These are phyloP conservation scores for Tolypeutes matacus DNA, from an alignment of 2,797 vertebrate genomes.

Conservation along the genomic window DNA sequence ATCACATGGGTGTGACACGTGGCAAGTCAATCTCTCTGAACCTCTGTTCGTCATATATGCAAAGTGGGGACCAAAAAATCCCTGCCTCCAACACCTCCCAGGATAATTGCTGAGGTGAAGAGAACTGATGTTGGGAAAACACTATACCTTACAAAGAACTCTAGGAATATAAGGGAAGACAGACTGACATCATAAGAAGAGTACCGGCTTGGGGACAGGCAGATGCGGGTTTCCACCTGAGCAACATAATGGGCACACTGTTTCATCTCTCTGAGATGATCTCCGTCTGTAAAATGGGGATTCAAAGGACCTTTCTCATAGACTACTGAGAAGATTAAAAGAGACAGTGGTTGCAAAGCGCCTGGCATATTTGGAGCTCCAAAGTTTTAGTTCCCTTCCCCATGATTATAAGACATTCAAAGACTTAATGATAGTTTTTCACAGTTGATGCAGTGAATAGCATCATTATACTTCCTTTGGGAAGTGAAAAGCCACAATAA, in stretches of 20 bases:
- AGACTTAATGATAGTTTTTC: slow-evolving; percentile 82
- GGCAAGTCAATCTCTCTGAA: not conserved
- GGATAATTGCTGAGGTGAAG: not conserved
- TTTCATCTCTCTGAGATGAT: slow-evolving; percentile 66
- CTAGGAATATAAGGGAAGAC: not conserved
- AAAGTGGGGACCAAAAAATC: slow-evolving; percentile 6
- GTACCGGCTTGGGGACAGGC: not conserved
- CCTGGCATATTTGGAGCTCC: slow-evolving; percentile 65
- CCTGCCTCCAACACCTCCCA: not conserved
- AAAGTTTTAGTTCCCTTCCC: slow-evolving; percentile 74
- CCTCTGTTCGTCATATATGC: not conserved
- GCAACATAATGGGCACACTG: not conserved
- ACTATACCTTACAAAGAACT: not conserved
- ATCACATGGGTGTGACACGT: not conserved
- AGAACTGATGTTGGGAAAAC: not conserved
- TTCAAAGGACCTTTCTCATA: slow-evolving; percentile 71
- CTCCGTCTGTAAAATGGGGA: slow-evolving; percentile 57
- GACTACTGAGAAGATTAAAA: slow-evolving; percentile 75
- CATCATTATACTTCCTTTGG: slow-evolving; percentile 82
- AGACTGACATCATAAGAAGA: not conserved
- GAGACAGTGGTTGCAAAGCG: slow-evolving; percentile 52
- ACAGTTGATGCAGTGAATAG: slow-evolving; percentile 82
- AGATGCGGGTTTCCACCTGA: not conserved
- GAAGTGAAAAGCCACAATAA: slow-evolving; percentile 83
- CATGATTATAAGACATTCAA: slow-evolving; percentile 80